Evolutionary conservation across 2,888 invertebrate species (phyloP), one percentile per base, ranked within the genome.

Genomic region (Eupithecia pulchellata): DNA sequence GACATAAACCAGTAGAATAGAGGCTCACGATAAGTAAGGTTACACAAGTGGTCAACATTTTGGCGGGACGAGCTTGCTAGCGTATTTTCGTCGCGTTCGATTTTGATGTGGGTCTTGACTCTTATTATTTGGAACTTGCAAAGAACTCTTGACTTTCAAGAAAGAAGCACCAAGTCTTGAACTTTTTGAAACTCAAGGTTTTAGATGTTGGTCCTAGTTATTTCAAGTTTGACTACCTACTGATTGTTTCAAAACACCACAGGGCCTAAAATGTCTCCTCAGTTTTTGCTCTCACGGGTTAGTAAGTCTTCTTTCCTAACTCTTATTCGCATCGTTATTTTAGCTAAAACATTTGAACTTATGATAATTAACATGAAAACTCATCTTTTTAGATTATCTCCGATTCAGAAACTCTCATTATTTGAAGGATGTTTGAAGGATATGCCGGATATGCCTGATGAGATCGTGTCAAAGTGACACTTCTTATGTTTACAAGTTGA

Each of bases 1-100:
- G 72, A 73, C 67, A 62, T 60, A 61, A 67, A 64, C 64, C 64
- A 42, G 66, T 30, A 58, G 52, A 52, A 32, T 29, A 67, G 64
- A 55, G 66, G 61, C 64, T 61, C 61, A 11, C 62, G 71, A 65
- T 72, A 68, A 66, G 52, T 29, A 52, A n/a, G 47, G 66, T 66
- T 55, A 61, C 52, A 60, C 32, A 64, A 25, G 27, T 61, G 61
- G 34, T 36, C 61, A 36, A 36, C 4, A 61, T 61, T 61, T 57
- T 27, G 57, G 57, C 25, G 34, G 61, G 20, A 32, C 20, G 34
- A 34, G 32, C 60, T 60, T 17, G 29, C 32, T 34, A 11, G 20
- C 34, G 61, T 61, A 61, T 61, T 61, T 61, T 36, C 34, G 61
- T 61, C 61, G 61, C 61, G 61, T 61, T 61, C 20, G 25, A 34